Base-by-base conservation (phyloP, 2,113 vertebrate genomes). In the Leuciscus idus region DNA sequence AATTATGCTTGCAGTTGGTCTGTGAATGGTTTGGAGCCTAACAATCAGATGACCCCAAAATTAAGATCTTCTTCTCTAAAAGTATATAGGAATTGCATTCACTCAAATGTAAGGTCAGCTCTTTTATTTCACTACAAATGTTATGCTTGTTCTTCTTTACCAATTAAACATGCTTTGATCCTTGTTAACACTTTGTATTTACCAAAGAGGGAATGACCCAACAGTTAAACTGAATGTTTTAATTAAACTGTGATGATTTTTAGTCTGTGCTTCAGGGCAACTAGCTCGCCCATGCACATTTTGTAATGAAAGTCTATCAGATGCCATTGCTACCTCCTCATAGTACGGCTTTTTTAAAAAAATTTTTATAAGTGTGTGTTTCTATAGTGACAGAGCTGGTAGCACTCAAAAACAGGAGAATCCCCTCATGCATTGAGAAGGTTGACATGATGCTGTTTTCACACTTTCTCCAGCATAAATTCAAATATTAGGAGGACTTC, bases 281-380 rank as follows among this genome's bases (percentile, higher is more conserved):
- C 61, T 66, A 82, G 80, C 28, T 66, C 80, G 8, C 80, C 80
- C 28, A n/a, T n/a, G n/a, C n/a, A 70, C 80, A 82, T 15, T 23
- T 43, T 82, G 80, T 68, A 70, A 21, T 82, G 79, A 82, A 82
- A 82, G 80, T 82, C 62, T 82, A 33, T 68, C 61, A 68, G 62
- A 82, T 70, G 46, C 62, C 6, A 33, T 70, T 52, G 80, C 43
- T 68, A 23, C 19, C 80, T 82, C 19, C 23, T 82, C 13, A 50
- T 82, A 33, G 46, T 52, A 66, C n/a, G 11, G 52, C 64, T 30
- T 86, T 80, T 59, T 86, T 73, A 81, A n/a, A n/a, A n/a, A n/a
- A n/a, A 50, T 72, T 86, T 46, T n/a, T 61, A 59, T 86, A 57
- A 23, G 50, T 43, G 78, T 81, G 66, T 73, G 77, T 81, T 86